Conservation (phyloP, 2,797 vertebrate species). For the Chromobotia macracanthus region DNA sequence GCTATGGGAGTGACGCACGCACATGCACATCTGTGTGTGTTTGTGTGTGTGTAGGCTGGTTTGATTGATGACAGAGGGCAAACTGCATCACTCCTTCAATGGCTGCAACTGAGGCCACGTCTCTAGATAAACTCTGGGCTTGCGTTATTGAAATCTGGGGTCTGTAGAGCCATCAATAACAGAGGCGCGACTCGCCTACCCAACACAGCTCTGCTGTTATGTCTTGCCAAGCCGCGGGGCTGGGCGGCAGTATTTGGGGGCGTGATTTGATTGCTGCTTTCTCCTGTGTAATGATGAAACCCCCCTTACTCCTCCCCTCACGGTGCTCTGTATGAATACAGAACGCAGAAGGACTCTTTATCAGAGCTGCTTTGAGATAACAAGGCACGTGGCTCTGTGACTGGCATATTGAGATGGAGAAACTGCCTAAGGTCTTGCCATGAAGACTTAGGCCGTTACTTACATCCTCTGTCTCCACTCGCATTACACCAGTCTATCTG, state of each 20-base stretch:
- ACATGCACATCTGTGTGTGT: slow-evolving; percentile 30
- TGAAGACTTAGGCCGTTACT: slow-evolving; percentile 33
- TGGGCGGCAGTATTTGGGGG: slow-evolving; percentile 48
- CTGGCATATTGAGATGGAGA: slow-evolving; percentile 45
- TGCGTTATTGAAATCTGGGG: slow-evolving; percentile 70
- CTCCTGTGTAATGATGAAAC: slow-evolving; percentile 69
- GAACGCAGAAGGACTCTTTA: slow-evolving; percentile 76
- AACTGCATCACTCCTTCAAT: slow-evolving; percentile 55
- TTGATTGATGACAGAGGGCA: slow-evolving; percentile 63
- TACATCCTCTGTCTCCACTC: neutral
- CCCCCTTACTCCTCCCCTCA: slow-evolving; percentile 11
- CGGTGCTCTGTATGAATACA: slow-evolving; percentile 67
- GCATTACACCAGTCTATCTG: neutral
- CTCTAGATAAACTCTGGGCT: slow-evolving; percentile 62
- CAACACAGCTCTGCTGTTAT: slow-evolving; percentile 60
- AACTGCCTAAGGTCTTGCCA: slow-evolving; percentile 49
- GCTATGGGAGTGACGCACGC: slow-evolving; percentile 56
- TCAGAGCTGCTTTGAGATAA: slow-evolving; percentile 79
- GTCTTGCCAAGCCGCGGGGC: slow-evolving; percentile 62
- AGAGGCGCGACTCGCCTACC: slow-evolving; percentile 46
- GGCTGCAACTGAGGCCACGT: slow-evolving; percentile 59
- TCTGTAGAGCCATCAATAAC: slow-evolving; percentile 70
- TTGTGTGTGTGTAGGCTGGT: slow-evolving; percentile 41
- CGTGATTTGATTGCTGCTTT: slow-evolving; percentile 62
- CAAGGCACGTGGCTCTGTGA: slow-evolving; percentile 71